phyloP scores from a whole-genome alignment of 2,888 invertebrate genomes.

The Tetropium fuscum region DNA sequence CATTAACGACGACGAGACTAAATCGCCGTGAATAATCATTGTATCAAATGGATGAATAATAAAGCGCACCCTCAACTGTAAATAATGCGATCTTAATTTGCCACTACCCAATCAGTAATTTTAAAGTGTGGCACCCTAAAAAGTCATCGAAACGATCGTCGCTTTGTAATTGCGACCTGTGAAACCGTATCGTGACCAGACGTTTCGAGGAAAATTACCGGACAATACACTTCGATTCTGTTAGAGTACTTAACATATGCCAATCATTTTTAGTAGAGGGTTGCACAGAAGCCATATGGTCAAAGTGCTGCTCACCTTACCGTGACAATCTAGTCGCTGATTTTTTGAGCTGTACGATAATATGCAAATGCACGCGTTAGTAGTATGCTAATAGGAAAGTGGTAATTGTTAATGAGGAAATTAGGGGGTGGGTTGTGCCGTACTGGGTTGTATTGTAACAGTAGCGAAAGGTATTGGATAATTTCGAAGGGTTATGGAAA shows the following conservation, averaged over 20 bases:
- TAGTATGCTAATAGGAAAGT: conserved; percentile 10
- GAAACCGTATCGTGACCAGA: neutral
- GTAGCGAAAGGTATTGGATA: conserved; percentile 28
- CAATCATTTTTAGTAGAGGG: conserved; percentile 30
- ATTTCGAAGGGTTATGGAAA: conserved; percentile 30
- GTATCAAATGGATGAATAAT: conserved; percentile 26
- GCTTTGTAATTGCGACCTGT: conserved; percentile 3
- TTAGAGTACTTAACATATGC: conserved; percentile 25
- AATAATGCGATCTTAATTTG: conserved; percentile 35
- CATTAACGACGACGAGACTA: no score
- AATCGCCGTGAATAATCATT: no score
- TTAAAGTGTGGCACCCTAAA: conserved; percentile 2
- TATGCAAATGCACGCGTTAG: conserved; percentile 29
- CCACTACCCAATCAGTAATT: conserved; percentile 16
- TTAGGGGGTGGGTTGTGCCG: conserved; percentile 25
- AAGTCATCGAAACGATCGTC: conserved; percentile 9
- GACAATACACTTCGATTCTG: conserved; percentile 26
- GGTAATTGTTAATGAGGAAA: conserved; percentile 32
- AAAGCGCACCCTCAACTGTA: conserved; percentile 30
- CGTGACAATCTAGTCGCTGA: conserved; percentile 35
- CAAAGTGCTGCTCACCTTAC: conserved; percentile 28
- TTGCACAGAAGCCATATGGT: conserved; percentile 34
- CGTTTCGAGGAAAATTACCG: conserved; percentile 17
- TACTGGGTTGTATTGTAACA: conserved; percentile 27
- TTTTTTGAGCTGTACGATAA: conserved; percentile 33